phyloP scores from a whole-genome alignment of 1,140 invertebrate genomes.

The Heliconius congener region DNA sequence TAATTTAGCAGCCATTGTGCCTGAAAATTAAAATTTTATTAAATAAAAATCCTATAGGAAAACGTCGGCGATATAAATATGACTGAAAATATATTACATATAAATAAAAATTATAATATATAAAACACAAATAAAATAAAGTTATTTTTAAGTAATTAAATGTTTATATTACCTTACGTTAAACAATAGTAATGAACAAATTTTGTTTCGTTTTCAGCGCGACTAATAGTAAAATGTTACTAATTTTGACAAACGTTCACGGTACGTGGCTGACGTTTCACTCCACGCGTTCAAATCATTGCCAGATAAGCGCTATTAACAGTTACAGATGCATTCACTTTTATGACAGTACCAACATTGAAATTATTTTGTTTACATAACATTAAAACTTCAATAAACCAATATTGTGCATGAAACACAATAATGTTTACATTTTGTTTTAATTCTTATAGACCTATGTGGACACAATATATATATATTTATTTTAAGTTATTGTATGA shows the following conservation, averaged over 20 bases:
- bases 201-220: conserved; percentile 17
- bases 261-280: conserved; percentile 79
- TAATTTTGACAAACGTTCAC: conserved; percentile 54
- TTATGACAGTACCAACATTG: background rate
- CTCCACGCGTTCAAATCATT: conserved; percentile 73
- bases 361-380: background rate
- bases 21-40: conserved; percentile 54
- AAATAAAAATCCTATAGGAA: background rate
- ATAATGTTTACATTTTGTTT: too few species aligned
- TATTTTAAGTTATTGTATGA: background rate
- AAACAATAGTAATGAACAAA: conserved; percentile 34
- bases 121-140: conserved; percentile 1
- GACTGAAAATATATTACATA: conserved; percentile 42
- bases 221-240: conserved; percentile 43
- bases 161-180: conserved; percentile 42
- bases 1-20: conserved; percentile 71
- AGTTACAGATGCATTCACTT: conserved; percentile 43
- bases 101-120: conserved; percentile 20
- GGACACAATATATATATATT: background rate
- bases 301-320: conserved; percentile 41
- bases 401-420: too few species aligned
- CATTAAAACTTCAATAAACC: too few species aligned
- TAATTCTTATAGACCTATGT: background rate
- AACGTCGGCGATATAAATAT: conserved; percentile 28
- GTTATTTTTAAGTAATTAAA: conserved; percentile 17